A percentile compares a stretch with the other conserved stretches of the same genome.
Conservation (phyloP, 2,888 invertebrate species). For the Hypercompe scribonia region DNA sequence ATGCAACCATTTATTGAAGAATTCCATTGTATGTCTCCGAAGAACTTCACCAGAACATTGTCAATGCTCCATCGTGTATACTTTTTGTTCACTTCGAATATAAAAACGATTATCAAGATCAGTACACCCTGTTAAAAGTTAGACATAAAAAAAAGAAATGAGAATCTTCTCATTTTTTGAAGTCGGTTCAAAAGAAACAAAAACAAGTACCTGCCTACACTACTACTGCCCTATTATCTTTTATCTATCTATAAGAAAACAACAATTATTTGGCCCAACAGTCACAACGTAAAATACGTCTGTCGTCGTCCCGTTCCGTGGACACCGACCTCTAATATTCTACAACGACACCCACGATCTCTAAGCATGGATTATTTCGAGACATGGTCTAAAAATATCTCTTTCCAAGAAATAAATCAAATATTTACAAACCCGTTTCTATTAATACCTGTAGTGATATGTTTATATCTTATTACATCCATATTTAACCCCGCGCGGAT, state of each 20-base stretch:
- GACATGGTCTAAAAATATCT: conserved; percentile 20
- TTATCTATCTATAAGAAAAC: not conserved
- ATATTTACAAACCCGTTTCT: conserved; percentile 10
- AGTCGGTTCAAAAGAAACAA: no score
- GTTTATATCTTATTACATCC: not conserved
- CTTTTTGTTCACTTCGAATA: no score
- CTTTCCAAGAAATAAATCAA: conserved; percentile 17
- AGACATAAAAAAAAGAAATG: no score
- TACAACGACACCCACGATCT: conserved; percentile 20
- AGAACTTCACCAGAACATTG: no score
- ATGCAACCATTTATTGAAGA: no score
- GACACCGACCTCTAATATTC: conserved; percentile 4
- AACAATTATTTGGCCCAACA: not conserved
- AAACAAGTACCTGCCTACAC: no score
- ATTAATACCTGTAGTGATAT: conserved; percentile 4
- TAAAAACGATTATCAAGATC: no score
- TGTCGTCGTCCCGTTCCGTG: not conserved
- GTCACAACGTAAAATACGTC: not conserved
- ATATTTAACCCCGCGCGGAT: not conserved
- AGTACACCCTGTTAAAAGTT: no score
- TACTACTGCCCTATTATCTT: not conserved
- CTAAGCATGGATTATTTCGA: conserved; percentile 11
- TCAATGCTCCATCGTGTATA: no score
- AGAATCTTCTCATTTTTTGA: no score
- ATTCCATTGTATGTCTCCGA: no score